These are phyloP conservation scores for Telenomus remus DNA, from an alignment of 1,140 invertebrate species.

Conservation along the genomic window DNA sequence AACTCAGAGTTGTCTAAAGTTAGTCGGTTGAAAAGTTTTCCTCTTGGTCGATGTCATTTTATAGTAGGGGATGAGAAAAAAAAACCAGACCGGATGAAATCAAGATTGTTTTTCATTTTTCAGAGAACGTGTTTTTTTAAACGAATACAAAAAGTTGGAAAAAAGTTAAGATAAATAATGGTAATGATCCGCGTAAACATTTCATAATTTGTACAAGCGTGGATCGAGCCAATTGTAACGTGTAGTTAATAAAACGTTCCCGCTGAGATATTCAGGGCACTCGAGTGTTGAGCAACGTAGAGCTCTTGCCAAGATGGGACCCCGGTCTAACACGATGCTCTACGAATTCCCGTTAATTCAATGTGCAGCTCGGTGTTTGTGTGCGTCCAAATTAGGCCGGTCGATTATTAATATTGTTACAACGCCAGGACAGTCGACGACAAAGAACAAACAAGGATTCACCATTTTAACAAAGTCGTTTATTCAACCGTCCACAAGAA, in stretches of 20 bases:
- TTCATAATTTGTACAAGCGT: slow-evolving; percentile 59
- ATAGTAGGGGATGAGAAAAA: too few species aligned
- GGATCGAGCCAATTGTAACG: slow-evolving; percentile 70
- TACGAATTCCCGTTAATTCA: slow-evolving; percentile 40
- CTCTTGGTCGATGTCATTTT: too few species aligned
- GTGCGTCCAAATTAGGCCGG: slow-evolving; percentile 32
- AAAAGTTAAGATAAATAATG: slow-evolving; percentile 3
- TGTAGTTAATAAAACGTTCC: slow-evolving; percentile 69
- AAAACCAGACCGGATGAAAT: too few species aligned
- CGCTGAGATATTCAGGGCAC: slow-evolving; percentile 71
- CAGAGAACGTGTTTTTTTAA: too few species aligned
- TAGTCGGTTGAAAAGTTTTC: neutral
- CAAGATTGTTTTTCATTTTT: too few species aligned
- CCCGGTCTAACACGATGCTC: slow-evolving; percentile 47
- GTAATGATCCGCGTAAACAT: slow-evolving; percentile 34
- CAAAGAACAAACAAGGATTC: slow-evolving; percentile 18
- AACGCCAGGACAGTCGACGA: neutral
- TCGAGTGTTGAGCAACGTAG: slow-evolving; percentile 64
- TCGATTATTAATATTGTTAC: slow-evolving; percentile 17
- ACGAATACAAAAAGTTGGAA: too few species aligned
- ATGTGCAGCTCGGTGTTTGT: slow-evolving; percentile 61
- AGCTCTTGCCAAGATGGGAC: slow-evolving; percentile 64
- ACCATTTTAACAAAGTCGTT: slow-evolving; percentile 14
- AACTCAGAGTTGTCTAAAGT: neutral
- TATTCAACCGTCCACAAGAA: slow-evolving; percentile 28